Evolutionary conservation across 2,888 invertebrate species (phyloP).

Genomic region (Coenonympha glycerion): DNA sequence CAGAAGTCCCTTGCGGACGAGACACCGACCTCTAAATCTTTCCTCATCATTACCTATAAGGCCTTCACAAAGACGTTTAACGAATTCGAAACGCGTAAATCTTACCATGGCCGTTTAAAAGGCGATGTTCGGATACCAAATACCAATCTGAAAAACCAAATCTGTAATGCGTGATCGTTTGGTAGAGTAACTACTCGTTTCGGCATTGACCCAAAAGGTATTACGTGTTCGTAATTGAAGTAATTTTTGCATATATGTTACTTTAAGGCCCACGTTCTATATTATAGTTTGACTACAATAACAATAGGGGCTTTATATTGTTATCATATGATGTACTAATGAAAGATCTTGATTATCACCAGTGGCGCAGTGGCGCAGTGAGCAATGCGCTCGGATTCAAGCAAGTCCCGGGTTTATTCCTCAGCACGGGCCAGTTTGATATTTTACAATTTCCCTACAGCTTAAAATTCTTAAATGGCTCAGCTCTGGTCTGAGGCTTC

Average conservation of each 20-base stretch:
- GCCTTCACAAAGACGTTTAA: slow-evolving; percentile 33
- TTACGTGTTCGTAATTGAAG: neutral
- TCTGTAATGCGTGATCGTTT: neutral
- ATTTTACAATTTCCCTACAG: too few species aligned
- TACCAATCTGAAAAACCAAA: neutral
- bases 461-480: too few species aligned
- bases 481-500: too few species aligned
- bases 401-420: too few species aligned
- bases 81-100: slow-evolving; percentile 20
- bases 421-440: too few species aligned
- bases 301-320: too few species aligned
- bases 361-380: too few species aligned
- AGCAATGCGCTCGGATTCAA: too few species aligned
- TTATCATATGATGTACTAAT: too few species aligned
- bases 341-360: too few species aligned
- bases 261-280: too few species aligned
- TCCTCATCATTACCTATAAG: slow-evolving; percentile 33
- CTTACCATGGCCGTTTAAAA: slow-evolving; percentile 7
- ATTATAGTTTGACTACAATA: too few species aligned
- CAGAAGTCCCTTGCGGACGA: slow-evolving; percentile 24
- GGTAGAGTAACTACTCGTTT: neutral
- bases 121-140: neutral
- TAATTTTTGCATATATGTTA: neutral
- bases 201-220: slow-evolving; percentile 1
- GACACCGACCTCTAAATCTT: slow-evolving; percentile 35